phyloP scores from a whole-genome alignment of 2,113 vertebrate genomes.

The Abramis brama region DNA sequence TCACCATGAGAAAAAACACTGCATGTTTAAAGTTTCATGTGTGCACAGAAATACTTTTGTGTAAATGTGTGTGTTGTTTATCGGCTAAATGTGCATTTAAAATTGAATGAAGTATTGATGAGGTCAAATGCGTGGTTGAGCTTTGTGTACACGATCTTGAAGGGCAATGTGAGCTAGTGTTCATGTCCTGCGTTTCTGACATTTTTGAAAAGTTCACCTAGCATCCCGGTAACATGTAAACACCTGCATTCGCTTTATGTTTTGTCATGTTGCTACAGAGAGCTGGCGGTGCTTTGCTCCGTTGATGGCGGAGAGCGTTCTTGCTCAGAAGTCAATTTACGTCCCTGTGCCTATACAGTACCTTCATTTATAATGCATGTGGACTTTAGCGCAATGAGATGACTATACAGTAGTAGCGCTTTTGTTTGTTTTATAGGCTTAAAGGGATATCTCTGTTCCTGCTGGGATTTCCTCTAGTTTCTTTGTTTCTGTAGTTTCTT shows the following conservation, averaged over 20 bases:
- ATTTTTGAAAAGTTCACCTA: conserved; percentile 25
- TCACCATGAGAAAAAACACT: not conserved
- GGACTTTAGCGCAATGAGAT: not conserved
- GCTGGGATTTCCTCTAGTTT: not conserved
- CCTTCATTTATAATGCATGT: conserved; percentile 33
- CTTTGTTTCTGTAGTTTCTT: conserved; percentile 23
- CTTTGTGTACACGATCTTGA: not conserved
- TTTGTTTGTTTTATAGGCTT: conserved; percentile 22
- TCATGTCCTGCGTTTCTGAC: not conserved
- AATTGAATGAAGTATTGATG: conserved; percentile 69
- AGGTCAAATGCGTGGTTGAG: conserved; percentile 18
- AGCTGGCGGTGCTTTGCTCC: not conserved
- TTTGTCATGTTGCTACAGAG: conserved; percentile 5
- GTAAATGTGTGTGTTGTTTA: conserved; percentile 27
- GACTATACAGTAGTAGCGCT: not conserved
- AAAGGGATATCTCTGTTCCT: conserved; percentile 2
- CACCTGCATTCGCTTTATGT: not conserved
- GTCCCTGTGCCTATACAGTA: not conserved
- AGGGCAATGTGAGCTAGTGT: not conserved
- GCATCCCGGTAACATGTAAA: not conserved
- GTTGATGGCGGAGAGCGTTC: not conserved
- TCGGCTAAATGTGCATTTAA: conserved; percentile 28
- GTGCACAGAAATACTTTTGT: not conserved
- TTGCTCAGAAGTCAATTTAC: conserved; percentile 7
- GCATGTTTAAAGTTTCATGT: conserved; percentile 45